Percentiles rank a stretch among this genome's conserved stretches.
Evolutionary conservation across 2,888 invertebrate species (phyloP).

Genomic region (Imbricaverruca yamaguchii): DNA sequence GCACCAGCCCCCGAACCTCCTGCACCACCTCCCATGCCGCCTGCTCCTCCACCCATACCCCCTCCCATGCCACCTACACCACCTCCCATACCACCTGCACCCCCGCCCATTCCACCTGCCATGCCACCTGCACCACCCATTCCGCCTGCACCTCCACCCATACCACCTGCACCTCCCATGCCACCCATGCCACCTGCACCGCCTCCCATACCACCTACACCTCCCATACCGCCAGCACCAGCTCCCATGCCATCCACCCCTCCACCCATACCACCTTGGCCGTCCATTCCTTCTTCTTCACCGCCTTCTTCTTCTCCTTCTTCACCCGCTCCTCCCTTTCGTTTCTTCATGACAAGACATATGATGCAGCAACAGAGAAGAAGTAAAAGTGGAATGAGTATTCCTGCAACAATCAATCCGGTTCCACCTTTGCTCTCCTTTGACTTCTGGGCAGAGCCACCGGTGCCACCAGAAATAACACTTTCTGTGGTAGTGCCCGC

Average conservation of each 20-base stretch:
- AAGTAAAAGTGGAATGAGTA: neutral
- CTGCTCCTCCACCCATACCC: neutral
- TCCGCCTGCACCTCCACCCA: neutral
- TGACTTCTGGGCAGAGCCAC: neutral
- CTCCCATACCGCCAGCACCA: neutral
- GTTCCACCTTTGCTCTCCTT: neutral
- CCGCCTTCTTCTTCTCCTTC: neutral
- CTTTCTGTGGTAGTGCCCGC: too few relatives aligned
- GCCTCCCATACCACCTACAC: neutral
- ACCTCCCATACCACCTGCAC: neutral
- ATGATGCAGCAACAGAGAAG: neutral
- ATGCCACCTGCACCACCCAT: neutral
- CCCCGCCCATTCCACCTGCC: neutral
- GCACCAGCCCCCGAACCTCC: neutral
- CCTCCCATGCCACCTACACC: neutral
- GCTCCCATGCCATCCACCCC: neutral
- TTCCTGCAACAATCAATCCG: neutral
- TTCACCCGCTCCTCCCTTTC: neutral
- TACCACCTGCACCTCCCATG: neutral
- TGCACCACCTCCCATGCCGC: conserved; percentile 11
- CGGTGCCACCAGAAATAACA: neutral
- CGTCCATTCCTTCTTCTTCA: neutral
- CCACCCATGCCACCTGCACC: neutral
- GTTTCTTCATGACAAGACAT: neutral
- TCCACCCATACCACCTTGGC: neutral